Evolutionary conservation across 2,888 invertebrate genomes (phyloP), one percentile per base, ranked within the genome.

Genomic region (Bibio marci): DNA sequence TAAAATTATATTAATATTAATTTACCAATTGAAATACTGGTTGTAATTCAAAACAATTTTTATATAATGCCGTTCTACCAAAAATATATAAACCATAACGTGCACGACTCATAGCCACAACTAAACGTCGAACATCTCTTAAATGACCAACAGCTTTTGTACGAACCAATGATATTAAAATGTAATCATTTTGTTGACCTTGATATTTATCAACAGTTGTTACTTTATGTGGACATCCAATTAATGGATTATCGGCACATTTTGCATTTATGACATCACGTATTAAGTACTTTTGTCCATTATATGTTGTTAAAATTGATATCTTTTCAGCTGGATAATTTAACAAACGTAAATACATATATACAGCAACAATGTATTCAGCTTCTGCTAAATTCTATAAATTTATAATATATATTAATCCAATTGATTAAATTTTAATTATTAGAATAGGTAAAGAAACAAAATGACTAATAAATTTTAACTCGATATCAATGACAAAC

Each of bases 181-280:
- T 92, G 54, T 88, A 92, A 63, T 99, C 98, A 62, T 99, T 99
- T 64, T 99, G 98, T 56, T 99, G 98, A 41, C 98, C 98, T 57
- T 99, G 98, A 61, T 94, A 99, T 57, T 97, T 95, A 65, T 98
- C 98, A 14, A 99, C 98, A 0, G 98, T 99, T 1, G 87, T 85
- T 19, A 87, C 76, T 69, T 91, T 94, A 48, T 83, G 77, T 0
- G 94, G 94, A 52, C 79, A 68, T 14, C 97, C 97, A 49, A 98
- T 91, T 38, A 97, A 69, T 1, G 94, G 90, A 66, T 98, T 98
- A 44, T 79, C 80, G 1, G 87, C 87, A 61, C 97, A 98, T 38
- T 97, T 70, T 30, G 80, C 79, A 56, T 87, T 82, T 41, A 98
- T 81, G 6, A 99, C 94, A 61, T 98, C 98, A 2, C 95, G 69